Evolutionary conservation across 2,888 invertebrate species (phyloP), one percentile per base, ranked within the genome.

Genomic region (Lathronympha strigana): DNA sequence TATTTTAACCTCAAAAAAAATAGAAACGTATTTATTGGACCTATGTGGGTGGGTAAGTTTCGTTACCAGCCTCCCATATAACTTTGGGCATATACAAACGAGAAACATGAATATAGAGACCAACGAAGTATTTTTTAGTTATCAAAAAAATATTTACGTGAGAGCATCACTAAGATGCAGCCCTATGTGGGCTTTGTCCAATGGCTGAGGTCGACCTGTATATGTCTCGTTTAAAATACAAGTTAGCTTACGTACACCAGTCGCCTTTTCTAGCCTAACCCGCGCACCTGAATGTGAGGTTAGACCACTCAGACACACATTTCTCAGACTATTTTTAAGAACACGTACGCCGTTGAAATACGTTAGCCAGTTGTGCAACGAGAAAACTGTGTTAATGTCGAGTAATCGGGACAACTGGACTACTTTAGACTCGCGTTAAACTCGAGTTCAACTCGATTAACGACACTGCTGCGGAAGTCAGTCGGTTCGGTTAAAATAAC

Each of bases 321-420:
- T 55, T 23, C 51, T 36, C 25, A 43, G 15, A 63, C 31, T 40
- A 49, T 33, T 58, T 57, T 51, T 51, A 40, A 64, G 8, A 55
- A 43, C 58, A 45, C 58, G 63, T 51, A 57, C 51, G 58, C 43
- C 58, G 63, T 64, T 45, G 58, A 64, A 64, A 64, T 43, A 51
- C 43, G 43, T 51, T 43, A 49, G 50, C 58, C 43, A 43, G 43
- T 60, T 64, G 64, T 60, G 58, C 64, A 64, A 58, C 33, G 31
- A n/a, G 51, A 45, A 64, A 63, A 49, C 38, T 40, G 66, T 64
- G 64, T 60, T 66, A 47, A 58, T 58, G 47, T 47, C 15, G 25
- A 66, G 63, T 19, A 38, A 53, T 23, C 47, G 58, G 60, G 63
- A 45, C 50, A 45, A 58, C 36, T 40, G 36, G 51, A 36, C 28